Conservation (phyloP, 1,140 invertebrate species). For the Meloidogyne floridensis region DNA sequence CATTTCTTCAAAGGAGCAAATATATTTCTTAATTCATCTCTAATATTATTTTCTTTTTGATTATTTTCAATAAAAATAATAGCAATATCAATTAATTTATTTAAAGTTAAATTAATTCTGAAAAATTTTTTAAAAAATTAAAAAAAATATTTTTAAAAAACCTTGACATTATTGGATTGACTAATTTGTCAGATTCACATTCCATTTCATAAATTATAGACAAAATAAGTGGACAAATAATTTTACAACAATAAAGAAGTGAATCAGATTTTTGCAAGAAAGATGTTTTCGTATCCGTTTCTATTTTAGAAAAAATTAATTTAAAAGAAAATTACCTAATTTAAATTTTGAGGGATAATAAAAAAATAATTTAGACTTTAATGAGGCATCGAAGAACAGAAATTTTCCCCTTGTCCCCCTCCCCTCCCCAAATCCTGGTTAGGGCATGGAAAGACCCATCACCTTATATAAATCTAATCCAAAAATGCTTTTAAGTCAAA, state of each 20-base stretch:
- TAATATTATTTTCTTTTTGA: constrained; percentile 4
- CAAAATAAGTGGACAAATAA: constrained; percentile 19
- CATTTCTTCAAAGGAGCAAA: background rate
- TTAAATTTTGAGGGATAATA: no score
- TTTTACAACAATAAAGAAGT: background rate
- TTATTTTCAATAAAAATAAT: constrained; percentile 6
- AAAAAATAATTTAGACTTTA: no score
- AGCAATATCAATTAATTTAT: constrained; percentile 15
- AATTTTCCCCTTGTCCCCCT: no score
- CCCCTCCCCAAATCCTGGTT: no score
- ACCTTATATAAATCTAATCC: no score
- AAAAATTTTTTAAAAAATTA: no score
- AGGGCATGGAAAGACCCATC: no score
- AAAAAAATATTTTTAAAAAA: background rate
- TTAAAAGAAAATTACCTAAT: no score
- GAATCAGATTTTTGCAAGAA: background rate
- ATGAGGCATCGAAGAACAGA: no score
- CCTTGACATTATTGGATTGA: constrained; percentile 25
- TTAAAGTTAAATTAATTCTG: background rate
- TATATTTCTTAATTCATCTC: background rate
- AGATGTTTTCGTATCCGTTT: background rate
- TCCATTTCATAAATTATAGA: constrained; percentile 10
- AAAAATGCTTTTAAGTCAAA: no score
- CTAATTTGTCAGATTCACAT: background rate
- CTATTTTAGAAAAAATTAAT: background rate